These are phyloP conservation scores for Dynastes grantii DNA, from an alignment of 2,888 invertebrate species.

Conservation along the genomic window DNA sequence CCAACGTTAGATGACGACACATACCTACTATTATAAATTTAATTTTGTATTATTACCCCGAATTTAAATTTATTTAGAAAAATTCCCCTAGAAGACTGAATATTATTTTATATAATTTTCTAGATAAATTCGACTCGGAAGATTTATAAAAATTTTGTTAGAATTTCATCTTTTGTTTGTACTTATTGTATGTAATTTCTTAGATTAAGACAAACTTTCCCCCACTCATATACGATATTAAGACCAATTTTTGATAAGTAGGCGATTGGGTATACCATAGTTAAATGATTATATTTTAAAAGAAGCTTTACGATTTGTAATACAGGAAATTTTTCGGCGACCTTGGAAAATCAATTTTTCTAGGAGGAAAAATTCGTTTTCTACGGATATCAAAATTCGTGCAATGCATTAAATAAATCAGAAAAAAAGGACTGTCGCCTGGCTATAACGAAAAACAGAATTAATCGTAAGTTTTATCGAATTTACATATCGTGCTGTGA, in stretches of 20 bases:
- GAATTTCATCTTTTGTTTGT: background rate
- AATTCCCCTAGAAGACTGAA: constrained; percentile 46
- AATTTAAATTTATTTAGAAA: constrained; percentile 44
- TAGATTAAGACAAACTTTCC: background rate
- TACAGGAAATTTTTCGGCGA: background rate
- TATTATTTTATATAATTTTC: constrained; percentile 39
- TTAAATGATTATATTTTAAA: too few relatives aligned
- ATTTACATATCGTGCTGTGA: constrained; percentile 70
- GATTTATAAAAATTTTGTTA: background rate
- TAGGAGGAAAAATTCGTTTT: background rate
- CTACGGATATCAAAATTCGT: constrained; percentile 51
- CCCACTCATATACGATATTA: constrained; percentile 33
- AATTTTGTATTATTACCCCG: constrained; percentile 6
- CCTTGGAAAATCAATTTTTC: background rate
- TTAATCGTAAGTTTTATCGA: constrained; percentile 62
- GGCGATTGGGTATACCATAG: constrained; percentile 12
- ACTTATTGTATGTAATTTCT: background rate
- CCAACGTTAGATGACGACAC: constrained; percentile 48
- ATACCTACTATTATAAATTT: background rate
- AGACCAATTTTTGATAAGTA: constrained; percentile 1
- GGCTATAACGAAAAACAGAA: constrained; percentile 9
- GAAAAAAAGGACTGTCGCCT: constrained; percentile 58
- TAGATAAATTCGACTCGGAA: constrained; percentile 34
- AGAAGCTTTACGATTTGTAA: too few relatives aligned
- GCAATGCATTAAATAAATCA: constrained; percentile 61